Percentiles rank a stretch among this genome's conserved stretches.
phyloP scores from a whole-genome alignment of 1,140 invertebrate species.

The Trachymyrmex cornetzi region DNA sequence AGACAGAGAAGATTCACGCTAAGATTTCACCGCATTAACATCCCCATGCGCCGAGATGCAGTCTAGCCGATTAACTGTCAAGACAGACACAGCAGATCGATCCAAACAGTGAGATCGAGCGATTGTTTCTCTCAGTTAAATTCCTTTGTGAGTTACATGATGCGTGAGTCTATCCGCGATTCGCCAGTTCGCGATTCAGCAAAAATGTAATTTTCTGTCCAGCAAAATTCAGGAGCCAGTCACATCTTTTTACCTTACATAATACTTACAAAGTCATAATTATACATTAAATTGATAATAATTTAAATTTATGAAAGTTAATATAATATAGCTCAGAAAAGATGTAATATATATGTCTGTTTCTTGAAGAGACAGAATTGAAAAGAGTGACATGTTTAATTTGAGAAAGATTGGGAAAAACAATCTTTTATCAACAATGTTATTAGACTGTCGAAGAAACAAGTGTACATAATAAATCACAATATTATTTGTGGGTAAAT shows the following conservation, averaged over 20 bases:
- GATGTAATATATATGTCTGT: background rate
- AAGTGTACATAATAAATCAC: background rate
- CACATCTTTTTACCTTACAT: background rate
- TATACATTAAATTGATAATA: background rate
- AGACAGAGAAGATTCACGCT: conserved; percentile 40
- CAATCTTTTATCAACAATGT: background rate
- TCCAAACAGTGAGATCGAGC: conserved; percentile 21
- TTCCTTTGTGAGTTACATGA: conserved; percentile 39
- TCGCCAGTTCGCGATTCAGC: background rate
- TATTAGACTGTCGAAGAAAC: background rate
- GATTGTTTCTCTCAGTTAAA: conserved; percentile 26
- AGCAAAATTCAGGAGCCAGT: background rate
- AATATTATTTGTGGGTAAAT: background rate
- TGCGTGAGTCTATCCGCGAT: conserved; percentile 52
- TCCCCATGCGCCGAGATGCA: conserved; percentile 4
- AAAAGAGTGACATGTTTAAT: conserved; percentile 13
- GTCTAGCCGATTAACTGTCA: background rate
- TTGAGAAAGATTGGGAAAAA: background rate
- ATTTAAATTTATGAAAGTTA: background rate
- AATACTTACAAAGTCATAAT: background rate
- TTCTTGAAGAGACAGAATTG: background rate
- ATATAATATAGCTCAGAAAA: background rate
- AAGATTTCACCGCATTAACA: conserved; percentile 58
- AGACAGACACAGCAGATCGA: conserved; percentile 32
- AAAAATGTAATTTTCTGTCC: background rate